phyloP scores from a whole-genome alignment of 64 coral and sea anemone species.

The Dendrophyllia cribrosa region DNA sequence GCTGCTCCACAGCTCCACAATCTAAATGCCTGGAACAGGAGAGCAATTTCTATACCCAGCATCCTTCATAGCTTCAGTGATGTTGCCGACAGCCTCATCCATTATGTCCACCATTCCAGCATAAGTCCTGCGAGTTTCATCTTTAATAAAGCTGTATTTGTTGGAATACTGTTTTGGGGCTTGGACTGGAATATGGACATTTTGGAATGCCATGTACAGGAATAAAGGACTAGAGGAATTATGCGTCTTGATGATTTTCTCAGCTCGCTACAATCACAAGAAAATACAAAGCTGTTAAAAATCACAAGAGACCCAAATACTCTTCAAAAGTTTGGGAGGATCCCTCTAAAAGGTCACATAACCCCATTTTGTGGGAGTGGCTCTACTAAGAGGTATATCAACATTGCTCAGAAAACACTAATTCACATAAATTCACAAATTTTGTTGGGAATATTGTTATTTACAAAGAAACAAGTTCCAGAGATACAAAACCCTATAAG shows the following conservation, averaged over 20 bases:
- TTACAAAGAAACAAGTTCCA: too few species aligned
- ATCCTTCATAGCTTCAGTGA: constrained; percentile 23
- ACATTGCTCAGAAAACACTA: too few species aligned
- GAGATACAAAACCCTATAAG: too few species aligned
- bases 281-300: neutral
- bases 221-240: constrained; percentile 48
- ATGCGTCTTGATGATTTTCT: constrained; percentile 35
- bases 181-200: constrained; percentile 49
- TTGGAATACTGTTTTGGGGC: constrained; percentile 38
- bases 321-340: too few species aligned
- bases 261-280: constrained; percentile 18
- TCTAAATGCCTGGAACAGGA: too few species aligned
- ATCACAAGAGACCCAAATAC: too few species aligned
- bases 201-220: constrained; percentile 68
- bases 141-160: constrained; percentile 52
- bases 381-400: too few species aligned
- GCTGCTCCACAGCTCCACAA: too few species aligned
- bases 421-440: neutral
- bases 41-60: constrained; percentile 6
- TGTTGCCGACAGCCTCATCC: constrained; percentile 40
- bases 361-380: too few species aligned
- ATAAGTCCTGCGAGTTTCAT: constrained; percentile 35
- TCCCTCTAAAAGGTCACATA: too few species aligned
- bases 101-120: constrained; percentile 34
- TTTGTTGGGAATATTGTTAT: neutral